Percentiles rank a stretch among this genome's conserved stretches.
Conservation (phyloP, 2,888 invertebrate species). For the Drosophila macrospina region DNA sequence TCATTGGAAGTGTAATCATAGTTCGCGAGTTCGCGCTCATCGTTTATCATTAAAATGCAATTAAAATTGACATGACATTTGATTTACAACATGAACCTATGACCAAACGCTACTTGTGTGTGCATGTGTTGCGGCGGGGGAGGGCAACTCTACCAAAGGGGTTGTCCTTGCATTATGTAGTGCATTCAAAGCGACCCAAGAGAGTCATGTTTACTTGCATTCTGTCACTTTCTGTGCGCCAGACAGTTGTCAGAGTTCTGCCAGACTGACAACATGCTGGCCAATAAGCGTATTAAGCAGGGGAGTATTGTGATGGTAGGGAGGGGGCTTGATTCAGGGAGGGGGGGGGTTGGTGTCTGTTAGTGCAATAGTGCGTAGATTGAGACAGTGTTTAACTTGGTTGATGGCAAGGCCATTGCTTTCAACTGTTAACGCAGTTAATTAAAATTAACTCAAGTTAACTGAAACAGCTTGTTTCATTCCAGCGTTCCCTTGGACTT, state of each 20-base stretch:
- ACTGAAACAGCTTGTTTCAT: neutral
- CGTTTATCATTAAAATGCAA: slow-evolving; percentile 77
- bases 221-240: slow-evolving; percentile 42
- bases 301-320: too few species aligned
- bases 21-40: slow-evolving; percentile 57
- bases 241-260: neutral
- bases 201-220: slow-evolving; percentile 52
- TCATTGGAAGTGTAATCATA: slow-evolving; percentile 12
- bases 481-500: neutral
- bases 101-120: slow-evolving; percentile 13
- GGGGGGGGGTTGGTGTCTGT: neutral
- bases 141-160: neutral
- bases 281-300: neutral
- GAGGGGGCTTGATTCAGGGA: too few species aligned
- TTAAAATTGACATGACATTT: slow-evolving; percentile 77
- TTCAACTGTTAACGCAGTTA: neutral
- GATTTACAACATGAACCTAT: slow-evolving; percentile 64
- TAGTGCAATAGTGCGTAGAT: neutral
- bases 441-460: neutral
- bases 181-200: slow-evolving; percentile 52
- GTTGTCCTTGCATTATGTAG: neutral
- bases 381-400: neutral
- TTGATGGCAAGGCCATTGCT: neutral
- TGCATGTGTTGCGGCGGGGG: slow-evolving; percentile 1
- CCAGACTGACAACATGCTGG: neutral